phyloP scores from a whole-genome alignment of 2,888 invertebrate species.

The Dexiosoma caninum region DNA sequence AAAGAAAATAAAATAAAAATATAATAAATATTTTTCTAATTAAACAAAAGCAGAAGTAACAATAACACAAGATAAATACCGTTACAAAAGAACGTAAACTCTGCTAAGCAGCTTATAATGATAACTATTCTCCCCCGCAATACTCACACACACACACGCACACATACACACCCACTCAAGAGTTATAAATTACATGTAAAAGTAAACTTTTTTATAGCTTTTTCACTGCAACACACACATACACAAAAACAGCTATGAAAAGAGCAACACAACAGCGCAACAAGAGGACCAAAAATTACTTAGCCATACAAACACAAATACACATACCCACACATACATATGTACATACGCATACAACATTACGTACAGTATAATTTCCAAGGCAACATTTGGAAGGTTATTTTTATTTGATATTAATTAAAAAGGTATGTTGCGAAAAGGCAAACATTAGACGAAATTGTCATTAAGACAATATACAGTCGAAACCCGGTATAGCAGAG shows the following conservation, averaged over 20 bases:
- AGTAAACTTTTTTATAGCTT: conserved; percentile 43
- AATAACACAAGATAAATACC: neutral
- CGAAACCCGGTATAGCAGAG: too few species aligned
- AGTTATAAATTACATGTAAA: conserved; percentile 47
- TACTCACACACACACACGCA: too few species aligned
- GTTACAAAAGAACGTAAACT: neutral
- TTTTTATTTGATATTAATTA: too few species aligned
- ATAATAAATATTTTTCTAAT: neutral
- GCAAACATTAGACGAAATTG: too few species aligned
- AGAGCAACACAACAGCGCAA: neutral
- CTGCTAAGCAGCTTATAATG: conserved; percentile 37
- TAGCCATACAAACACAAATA: neutral
- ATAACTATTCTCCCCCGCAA: conserved; percentile 22
- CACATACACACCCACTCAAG: conserved; percentile 17
- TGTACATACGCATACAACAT: neutral
- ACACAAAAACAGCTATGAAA: neutral
- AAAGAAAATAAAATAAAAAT: neutral
- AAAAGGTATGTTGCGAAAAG: too few species aligned
- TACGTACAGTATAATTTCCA: too few species aligned
- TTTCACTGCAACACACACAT: conserved; percentile 9
- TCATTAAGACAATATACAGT: too few species aligned
- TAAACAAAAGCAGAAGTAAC: neutral
- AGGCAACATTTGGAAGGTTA: too few species aligned
- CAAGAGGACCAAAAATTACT: neutral
- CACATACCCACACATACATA: neutral